Base-by-base conservation (phyloP, 92 coral and sea anemone genomes). In the Scolanthus callimorphus region DNA sequence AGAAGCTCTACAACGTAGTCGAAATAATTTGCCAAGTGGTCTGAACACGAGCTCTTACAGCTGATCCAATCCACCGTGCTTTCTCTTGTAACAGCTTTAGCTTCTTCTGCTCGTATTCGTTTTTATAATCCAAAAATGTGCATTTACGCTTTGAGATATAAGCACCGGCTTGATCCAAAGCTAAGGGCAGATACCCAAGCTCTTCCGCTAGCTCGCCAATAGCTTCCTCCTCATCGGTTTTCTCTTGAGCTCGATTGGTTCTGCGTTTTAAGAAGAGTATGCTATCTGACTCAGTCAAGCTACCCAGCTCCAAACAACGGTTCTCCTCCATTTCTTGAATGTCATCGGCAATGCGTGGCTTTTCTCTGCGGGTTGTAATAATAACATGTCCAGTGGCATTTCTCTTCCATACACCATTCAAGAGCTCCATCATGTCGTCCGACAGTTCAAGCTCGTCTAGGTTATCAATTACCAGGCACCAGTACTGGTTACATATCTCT, bases 151-250 rank as follows among this genome's bases (percentile, higher is more conserved):
- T 27, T 31, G 67, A 56, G 37, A 90, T 74, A 37, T 76, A 80
- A 3, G 97, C 97, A 22, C 76, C 85, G 20, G 96, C 91, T 74
- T 88, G 96, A 46, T 88, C 96, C 24, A 88, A 66, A 2, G 97
- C 97, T 47, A 90, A 45, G 1, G 97, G 94, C 19, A 90, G 82
- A 22, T 79, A 76, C 17, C 97, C 94, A 17, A 90, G 80, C 71
- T 85, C 85, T 28, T 41, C 44, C 1, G 72, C 84, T 60, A 89
- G 54, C 20, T 80, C 55, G 34, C 46, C 22, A 0, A 57, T 27
- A 1, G 39, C 0, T 11, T 73, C 68, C 0, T 81, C 76, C 11
- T 15, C 49, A 22, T 29, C 80, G 11, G 31, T 25, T 4, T 46
- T 21, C 6, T 46, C 23, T n/a, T n/a, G n/a, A n/a, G n/a, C n/a